Conservation (phyloP, 2,797 vertebrate genomes). For the Takifugu rubripes region DNA sequence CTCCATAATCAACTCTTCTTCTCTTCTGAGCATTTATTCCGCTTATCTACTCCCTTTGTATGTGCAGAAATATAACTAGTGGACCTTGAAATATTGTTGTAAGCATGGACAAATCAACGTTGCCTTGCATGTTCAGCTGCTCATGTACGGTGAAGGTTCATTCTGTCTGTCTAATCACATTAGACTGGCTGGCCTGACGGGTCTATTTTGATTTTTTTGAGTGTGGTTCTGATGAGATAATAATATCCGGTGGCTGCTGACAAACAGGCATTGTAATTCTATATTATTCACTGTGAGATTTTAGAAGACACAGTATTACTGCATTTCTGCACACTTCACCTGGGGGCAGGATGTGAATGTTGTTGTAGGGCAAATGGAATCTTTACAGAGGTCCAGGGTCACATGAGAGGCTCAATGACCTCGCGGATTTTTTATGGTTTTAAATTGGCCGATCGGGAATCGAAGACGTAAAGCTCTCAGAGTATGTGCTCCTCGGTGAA, state of each 20-base stretch:
- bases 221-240: slow-evolving; percentile 38
- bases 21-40: slow-evolving; percentile 48
- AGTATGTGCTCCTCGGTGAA: slow-evolving; percentile 52
- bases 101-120: slow-evolving; percentile 28
- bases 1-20: slow-evolving; percentile 60
- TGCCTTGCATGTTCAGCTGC: slow-evolving; percentile 27
- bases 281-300: slow-evolving; percentile 7
- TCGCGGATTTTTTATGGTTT: slow-evolving; percentile 7
- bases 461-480: slow-evolving; percentile 22
- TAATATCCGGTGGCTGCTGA: slow-evolving; percentile 35
- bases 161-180: slow-evolving; percentile 41
- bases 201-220: slow-evolving; percentile 57
- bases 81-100: slow-evolving; percentile 29
- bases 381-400: slow-evolving; percentile 14
- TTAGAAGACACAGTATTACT: background rate
- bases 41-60: slow-evolving; percentile 10
- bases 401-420: slow-evolving; percentile 5
- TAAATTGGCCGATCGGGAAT: slow-evolving; percentile 19
- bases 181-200: slow-evolving; percentile 35
- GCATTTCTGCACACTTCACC: slow-evolving; percentile 25
- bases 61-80: slow-evolving; percentile 13
- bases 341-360: slow-evolving; percentile 5
- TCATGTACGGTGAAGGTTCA: slow-evolving; percentile 22
- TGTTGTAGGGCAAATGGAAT: slow-evolving; percentile 6
- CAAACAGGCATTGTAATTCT: slow-evolving; percentile 34